A percentile compares a stretch with the other conserved stretches of the same genome.
Conservation (phyloP, 2,113 vertebrate species). For the Jaculus jaculus region DNA sequence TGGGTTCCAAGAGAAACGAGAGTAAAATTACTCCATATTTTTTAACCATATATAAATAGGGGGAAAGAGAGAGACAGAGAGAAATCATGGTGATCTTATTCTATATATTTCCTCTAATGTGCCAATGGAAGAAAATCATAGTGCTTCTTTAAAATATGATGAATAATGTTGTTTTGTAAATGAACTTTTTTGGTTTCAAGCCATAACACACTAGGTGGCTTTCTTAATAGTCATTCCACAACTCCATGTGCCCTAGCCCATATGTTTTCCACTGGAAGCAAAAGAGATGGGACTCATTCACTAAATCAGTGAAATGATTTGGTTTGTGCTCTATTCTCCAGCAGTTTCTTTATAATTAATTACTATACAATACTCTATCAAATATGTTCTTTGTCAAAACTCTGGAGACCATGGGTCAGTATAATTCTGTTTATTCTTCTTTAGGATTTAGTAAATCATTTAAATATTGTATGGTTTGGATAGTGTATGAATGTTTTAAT, state of each 20-base stretch:
- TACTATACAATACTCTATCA: neutral
- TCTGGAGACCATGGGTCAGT: neutral
- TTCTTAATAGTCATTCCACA: neutral
- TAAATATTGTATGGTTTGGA: neutral
- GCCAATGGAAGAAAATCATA: constrained; percentile 15
- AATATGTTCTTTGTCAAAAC: neutral
- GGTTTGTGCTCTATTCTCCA: neutral
- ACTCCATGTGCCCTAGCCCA: neutral
- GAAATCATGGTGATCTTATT: neutral
- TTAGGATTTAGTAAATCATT: constrained; percentile 2
- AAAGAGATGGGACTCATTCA: neutral
- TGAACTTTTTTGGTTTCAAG: constrained; percentile 13
- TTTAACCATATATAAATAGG: neutral
- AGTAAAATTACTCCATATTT: constrained; percentile 9
- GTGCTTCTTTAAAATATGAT: constrained; percentile 5
- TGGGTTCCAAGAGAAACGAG: neutral
- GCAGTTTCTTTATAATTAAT: constrained; percentile 11
- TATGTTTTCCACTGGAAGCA: neutral
- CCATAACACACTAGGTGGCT: neutral
- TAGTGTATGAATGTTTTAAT: neutral
- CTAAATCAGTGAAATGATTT: neutral
- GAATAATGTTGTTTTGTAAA: neutral
- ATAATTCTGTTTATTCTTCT: neutral
- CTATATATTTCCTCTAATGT: neutral
- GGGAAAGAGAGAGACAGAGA: too few species aligned